phyloP scores from a whole-genome alignment of 1,140 invertebrate species.

The Notospermus geniculatus region DNA sequence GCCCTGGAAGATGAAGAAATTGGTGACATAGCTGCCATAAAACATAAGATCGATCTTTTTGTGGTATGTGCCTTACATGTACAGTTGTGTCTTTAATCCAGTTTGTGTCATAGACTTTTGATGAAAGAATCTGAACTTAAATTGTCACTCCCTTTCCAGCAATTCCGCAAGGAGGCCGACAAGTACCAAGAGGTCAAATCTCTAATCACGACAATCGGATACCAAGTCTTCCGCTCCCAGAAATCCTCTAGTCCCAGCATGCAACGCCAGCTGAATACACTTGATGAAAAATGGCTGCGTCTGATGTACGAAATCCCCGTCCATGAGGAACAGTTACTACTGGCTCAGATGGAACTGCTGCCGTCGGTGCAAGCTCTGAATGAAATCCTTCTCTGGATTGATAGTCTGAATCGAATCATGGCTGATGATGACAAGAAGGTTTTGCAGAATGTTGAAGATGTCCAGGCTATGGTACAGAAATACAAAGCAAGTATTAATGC shows the following conservation, averaged over 20 bases:
- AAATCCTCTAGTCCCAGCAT: constrained; percentile 62
- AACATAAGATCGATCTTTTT: constrained; percentile 44
- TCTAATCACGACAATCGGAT: constrained; percentile 70
- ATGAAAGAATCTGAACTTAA: background rate
- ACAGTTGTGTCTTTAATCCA: too few species aligned
- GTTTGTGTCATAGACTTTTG: background rate
- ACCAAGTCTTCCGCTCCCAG: constrained; percentile 46
- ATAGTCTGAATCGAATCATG: constrained; percentile 36
- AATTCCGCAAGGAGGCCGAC: constrained; percentile 64
- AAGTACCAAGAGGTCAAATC: constrained; percentile 72
- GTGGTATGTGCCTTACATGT: constrained; percentile 33
- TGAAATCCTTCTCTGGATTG: constrained; percentile 46
- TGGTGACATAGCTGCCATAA: constrained; percentile 40
- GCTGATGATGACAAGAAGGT: constrained; percentile 34
- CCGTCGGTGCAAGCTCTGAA: constrained; percentile 51
- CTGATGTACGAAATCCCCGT: constrained; percentile 38
- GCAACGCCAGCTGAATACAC: constrained; percentile 25
- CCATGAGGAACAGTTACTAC: constrained; percentile 50
- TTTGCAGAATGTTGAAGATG: constrained; percentile 37
- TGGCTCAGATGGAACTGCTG: constrained; percentile 67
- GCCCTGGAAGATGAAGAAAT: constrained; percentile 39
- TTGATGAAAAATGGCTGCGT: constrained; percentile 42
- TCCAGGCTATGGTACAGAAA: constrained; percentile 45
- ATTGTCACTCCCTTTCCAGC: constrained; percentile 27
- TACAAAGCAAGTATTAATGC: constrained; percentile 47